phyloP scores from a whole-genome alignment of 1,140 invertebrate species.

The Glossosoma conforme region DNA sequence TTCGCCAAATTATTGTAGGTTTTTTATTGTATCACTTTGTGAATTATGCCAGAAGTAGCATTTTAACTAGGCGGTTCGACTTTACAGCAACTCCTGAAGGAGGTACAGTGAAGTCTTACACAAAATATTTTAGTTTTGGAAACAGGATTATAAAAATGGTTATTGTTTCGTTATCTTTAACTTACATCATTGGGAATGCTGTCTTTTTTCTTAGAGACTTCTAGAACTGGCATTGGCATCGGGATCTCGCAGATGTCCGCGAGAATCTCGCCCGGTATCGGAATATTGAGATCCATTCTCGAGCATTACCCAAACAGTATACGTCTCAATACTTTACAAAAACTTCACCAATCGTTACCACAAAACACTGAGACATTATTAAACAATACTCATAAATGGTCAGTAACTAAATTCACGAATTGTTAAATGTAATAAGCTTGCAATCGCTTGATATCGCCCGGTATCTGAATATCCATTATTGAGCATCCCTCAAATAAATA shows the following conservation, averaged over 20 bases:
- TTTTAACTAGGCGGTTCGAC: not conserved
- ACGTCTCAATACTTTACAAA: too few species aligned
- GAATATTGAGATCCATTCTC: conserved; percentile 14
- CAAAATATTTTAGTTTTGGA: not conserved
- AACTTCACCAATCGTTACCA: too few species aligned
- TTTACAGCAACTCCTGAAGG: not conserved
- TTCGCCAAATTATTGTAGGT: too few species aligned
- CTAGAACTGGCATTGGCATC: conserved; percentile 6
- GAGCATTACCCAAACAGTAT: too few species aligned
- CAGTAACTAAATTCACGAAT: too few species aligned
- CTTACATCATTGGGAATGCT: not conserved
- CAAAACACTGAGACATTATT: too few species aligned
- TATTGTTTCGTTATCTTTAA: not conserved
- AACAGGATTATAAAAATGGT: not conserved
- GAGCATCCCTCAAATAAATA: too few species aligned
- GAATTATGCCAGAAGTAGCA: not conserved
- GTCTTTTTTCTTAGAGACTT: not conserved
- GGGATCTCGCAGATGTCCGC: conserved; percentile 9
- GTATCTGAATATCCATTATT: too few species aligned
- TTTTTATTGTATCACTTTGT: too few species aligned
- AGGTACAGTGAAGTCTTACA: conserved; percentile 1
- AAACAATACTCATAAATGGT: too few species aligned
- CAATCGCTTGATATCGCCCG: too few species aligned
- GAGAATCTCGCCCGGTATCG: conserved; percentile 9
- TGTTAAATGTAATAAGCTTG: too few species aligned